phyloP scores from a whole-genome alignment of 2,888 invertebrate genomes.

The Baronia brevicornis region DNA sequence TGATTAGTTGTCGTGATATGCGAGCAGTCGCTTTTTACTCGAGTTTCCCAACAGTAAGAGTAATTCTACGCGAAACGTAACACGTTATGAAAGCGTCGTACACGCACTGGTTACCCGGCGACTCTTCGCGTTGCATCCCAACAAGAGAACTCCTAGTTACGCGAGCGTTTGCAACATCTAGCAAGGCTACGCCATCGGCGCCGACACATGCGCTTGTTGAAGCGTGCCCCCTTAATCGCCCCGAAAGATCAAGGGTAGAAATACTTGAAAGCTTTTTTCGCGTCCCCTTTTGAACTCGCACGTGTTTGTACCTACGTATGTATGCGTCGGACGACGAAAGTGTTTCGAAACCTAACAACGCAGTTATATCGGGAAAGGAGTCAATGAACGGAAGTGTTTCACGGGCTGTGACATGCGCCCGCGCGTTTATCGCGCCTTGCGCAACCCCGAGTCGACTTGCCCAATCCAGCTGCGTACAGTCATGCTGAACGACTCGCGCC shows the following conservation, averaged over 20 bases:
- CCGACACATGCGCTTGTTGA: conserved; percentile 18
- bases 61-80: conserved; percentile 64
- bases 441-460: conserved; percentile 57
- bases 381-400: conserved; percentile 75
- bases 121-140: conserved; percentile 54
- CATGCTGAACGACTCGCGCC: conserved; percentile 24
- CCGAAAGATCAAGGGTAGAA: conserved; percentile 44
- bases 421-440: conserved; percentile 63
- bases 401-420: conserved; percentile 65
- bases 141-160: conserved; percentile 39
- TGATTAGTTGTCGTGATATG: conserved; percentile 60
- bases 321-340: conserved; percentile 43
- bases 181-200: conserved; percentile 10
- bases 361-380: conserved; percentile 69
- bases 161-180: conserved; percentile 27
- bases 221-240: conserved; percentile 40
- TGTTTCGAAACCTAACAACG: conserved; percentile 52
- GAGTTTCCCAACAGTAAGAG: conserved; percentile 64
- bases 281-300: conserved; percentile 9
- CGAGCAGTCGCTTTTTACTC: conserved; percentile 62
- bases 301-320: conserved; percentile 28
- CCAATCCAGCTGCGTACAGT: conserved; percentile 45
- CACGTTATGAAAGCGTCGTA: conserved; percentile 70
- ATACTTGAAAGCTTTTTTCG: conserved; percentile 20
- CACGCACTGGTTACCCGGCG: conserved; percentile 46